A percentile compares a stretch with the other conserved stretches of the same genome.
Evolutionary conservation across 2,113 vertebrate genomes (phyloP).

Genomic region (Strix aluco): DNA sequence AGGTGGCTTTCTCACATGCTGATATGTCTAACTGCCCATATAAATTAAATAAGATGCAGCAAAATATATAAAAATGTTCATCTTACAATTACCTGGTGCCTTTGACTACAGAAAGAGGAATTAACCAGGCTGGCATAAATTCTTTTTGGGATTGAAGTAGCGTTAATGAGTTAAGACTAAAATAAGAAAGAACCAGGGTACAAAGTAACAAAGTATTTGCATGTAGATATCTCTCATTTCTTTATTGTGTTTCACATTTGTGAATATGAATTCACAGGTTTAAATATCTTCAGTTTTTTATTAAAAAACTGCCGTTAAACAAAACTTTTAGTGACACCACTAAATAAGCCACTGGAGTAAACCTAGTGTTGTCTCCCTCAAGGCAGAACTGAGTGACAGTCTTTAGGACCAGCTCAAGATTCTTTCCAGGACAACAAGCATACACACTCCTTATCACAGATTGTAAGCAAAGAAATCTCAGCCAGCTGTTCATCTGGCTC

Average conservation of each 20-base stretch:
- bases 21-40: conserved; percentile 54
- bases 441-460: not conserved
- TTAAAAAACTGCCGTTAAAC: not conserved
- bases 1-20: conserved; percentile 51
- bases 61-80: conserved; percentile 66
- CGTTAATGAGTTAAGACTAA: not conserved
- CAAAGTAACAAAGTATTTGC: not conserved
- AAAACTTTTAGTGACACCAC: not conserved
- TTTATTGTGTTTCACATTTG: not conserved
- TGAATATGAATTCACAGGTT: not conserved
- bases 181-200: not conserved
- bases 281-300: not conserved
- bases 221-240: not conserved
- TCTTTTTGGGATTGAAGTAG: not conserved
- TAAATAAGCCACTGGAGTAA: not conserved
- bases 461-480: not conserved
- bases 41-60: conserved; percentile 70
- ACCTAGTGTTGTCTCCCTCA: not conserved
- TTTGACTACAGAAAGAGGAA: conserved; percentile 43
- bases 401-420: not conserved
- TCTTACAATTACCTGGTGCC: conserved; percentile 32
- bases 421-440: not conserved
- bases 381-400: not conserved
- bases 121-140: conserved; percentile 5
- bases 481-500: not conserved